Evolutionary conservation across 1,140 invertebrate species (phyloP).

Genomic region (Danaus melanippus): DNA sequence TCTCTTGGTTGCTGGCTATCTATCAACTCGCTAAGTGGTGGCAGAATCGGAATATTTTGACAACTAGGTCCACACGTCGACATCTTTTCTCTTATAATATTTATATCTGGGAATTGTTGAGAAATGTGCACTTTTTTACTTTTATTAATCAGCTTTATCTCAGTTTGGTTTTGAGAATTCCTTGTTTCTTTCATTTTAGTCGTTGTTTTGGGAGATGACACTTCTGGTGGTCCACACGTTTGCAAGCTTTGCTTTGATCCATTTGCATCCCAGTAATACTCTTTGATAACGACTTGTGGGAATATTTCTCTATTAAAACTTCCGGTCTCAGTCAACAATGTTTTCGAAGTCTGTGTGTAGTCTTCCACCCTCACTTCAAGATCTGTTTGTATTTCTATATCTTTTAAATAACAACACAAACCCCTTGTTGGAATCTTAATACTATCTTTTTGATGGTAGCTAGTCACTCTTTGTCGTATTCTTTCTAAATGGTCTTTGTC

Average conservation of each 20-base stretch:
- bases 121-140: neutral
- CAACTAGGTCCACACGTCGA: no score
- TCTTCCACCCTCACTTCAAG: neutral
- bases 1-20: no score
- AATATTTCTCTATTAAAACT: conserved; percentile 15
- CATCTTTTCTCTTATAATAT: neutral
- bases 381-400: conserved; percentile 10
- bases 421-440: neutral
- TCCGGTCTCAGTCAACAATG: neutral
- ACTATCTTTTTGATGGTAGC: neutral
- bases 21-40: no score
- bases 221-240: neutral
- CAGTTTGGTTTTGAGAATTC: conserved; percentile 4
- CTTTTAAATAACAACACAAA: conserved; percentile 1
- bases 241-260: conserved; percentile 9
- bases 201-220: neutral
- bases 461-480: conserved; percentile 7
- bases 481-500: conserved; percentile 9
- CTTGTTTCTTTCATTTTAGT: neutral
- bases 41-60: no score
- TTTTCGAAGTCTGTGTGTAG: conserved; percentile 5
- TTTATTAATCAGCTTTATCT: neutral
- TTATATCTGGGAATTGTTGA: neutral
- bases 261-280: conserved; percentile 26
- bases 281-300: conserved; percentile 21